These are phyloP conservation scores for Merodon equestris DNA, from an alignment of 2,888 invertebrate species.

Conservation along the genomic window DNA sequence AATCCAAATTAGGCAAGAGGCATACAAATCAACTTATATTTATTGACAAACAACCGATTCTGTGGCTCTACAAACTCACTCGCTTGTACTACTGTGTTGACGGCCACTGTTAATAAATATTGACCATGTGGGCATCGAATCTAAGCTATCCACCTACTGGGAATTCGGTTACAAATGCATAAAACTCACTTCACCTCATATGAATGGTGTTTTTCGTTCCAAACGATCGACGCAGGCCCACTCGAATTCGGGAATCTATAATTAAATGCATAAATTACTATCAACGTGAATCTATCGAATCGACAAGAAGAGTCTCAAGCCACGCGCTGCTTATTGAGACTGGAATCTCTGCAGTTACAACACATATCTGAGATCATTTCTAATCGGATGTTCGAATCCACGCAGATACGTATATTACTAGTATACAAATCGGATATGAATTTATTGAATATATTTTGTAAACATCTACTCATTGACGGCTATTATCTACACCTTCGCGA, in stretches of 20 bases:
- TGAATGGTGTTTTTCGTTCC: background rate
- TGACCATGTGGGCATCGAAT: conserved; percentile 1
- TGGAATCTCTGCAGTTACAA: conserved; percentile 2
- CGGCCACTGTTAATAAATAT: background rate
- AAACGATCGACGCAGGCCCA: background rate
- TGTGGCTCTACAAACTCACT: no score
- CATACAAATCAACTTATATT: no score
- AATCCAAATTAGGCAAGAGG: conserved; percentile 6
- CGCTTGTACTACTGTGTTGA: no score
- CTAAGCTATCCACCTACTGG: background rate
- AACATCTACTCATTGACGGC: conserved; percentile 30
- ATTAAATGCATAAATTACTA: conserved; percentile 36
- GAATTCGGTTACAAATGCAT: background rate
- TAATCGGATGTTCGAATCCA: background rate
- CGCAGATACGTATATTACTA: no score
- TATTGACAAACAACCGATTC: no score
- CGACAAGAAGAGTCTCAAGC: conserved; percentile 17
- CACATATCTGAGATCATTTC: conserved; percentile 35
- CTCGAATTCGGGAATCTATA: conserved; percentile 10
- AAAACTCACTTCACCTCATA: background rate
- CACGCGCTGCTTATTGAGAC: conserved; percentile 14
- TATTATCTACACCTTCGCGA: conserved; percentile 24
- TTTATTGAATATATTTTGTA: conserved; percentile 34
- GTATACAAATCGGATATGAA: conserved; percentile 12
- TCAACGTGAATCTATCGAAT: conserved; percentile 14